Conservation (phyloP, 2,797 vertebrate genomes). For the Melanogrammus aeglefinus region DNA sequence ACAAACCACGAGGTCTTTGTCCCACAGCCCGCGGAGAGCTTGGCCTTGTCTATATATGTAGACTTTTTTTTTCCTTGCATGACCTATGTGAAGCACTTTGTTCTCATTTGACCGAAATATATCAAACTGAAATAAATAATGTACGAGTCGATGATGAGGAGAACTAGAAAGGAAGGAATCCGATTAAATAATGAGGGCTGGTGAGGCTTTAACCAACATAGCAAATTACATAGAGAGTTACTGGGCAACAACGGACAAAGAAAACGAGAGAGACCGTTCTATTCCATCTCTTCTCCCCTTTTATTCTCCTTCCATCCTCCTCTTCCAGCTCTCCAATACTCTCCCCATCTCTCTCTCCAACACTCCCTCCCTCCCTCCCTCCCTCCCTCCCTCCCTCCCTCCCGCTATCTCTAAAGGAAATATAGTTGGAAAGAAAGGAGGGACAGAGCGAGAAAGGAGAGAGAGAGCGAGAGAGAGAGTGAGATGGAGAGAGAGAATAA, state of each 20-base stretch:
- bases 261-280: conserved; percentile 42
- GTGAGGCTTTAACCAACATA: conserved; percentile 47
- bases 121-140: no score
- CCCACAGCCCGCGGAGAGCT: no score
- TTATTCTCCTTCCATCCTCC: background rate
- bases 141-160: no score
- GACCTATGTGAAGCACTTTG: no score
- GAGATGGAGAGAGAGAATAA: conserved; percentile 23
- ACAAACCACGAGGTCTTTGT: no score
- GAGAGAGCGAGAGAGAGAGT: background rate
- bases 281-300: background rate
- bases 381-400: conserved; percentile 19
- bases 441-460: background rate
- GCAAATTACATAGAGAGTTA: conserved; percentile 38
- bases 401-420: conserved; percentile 37
- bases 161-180: conserved; percentile 13
- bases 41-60: no score
- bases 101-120: no score
- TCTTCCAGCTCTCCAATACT: conserved; percentile 2
- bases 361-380: conserved; percentile 17
- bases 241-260: conserved; percentile 44
- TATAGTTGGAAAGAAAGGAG: background rate
- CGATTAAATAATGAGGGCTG: background rate
- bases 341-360: background rate
- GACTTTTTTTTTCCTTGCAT: no score